Base-by-base conservation (phyloP, 2,797 vertebrate genomes). In the Brotogeris chrysoptera region DNA sequence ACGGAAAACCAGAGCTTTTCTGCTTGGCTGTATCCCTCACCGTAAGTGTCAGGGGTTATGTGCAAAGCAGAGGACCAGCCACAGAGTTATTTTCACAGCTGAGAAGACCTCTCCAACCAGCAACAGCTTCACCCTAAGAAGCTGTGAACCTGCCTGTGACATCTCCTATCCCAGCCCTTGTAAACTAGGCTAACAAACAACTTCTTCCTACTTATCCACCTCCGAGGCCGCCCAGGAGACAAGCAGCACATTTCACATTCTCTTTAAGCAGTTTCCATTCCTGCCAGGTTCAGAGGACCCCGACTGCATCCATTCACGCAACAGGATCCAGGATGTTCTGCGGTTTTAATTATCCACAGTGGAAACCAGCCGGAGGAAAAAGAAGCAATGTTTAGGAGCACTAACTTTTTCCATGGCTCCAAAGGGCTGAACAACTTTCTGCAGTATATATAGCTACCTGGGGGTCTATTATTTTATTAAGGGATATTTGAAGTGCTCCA, bases 401-500 rank as follows among this genome's bases (percentile, higher is more conserved):
- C 41, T 38, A 49, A 82, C 43, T 77, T 91, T 95, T 95, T 93
- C 93, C 95, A 71, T 5, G 18, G 82, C 91, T 90, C 85, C 90
- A 92, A 94, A 96, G 80, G 61, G 83, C 80, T 13, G 27, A 73
- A 70, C 73, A 94, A 94, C 85, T 72, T 85, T 80, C 49, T 96
- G 71, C 84, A 93, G 82, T 27, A 44, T 49, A 79, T 93, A 96
- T 7, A 86, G 84, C 88, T 92, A 82, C 80, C 92, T 78, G 71
- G 71, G 95, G 95, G 76, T 88, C 55, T 84, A 59, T 97, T 92
- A 95, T 84, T 96, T 96, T 90, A 95, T 94, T 92, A 92, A 89
- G 57, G 81, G 65, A 23, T 93, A 82, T 88, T 69, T 95, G 83
- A 92, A 96, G 91, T 81, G 73, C 70, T 88, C 68, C 46, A 44